Evolutionary conservation across 2,888 invertebrate genomes (phyloP), one percentile per base, ranked within the genome.

Genomic region (Perithous albicinctus): DNA sequence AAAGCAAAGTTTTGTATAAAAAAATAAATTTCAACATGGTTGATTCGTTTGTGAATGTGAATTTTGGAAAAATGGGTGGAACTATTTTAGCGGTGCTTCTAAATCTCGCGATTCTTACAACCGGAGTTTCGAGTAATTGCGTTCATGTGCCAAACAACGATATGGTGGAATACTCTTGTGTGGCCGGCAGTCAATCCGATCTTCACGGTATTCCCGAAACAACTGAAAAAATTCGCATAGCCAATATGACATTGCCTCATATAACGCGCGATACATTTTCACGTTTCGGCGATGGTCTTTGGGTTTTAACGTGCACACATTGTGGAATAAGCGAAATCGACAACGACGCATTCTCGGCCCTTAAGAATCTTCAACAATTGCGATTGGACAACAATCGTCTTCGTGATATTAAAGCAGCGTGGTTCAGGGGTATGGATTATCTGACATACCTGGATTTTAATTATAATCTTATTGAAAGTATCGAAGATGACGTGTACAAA

Each of bases 371-470:
- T 6, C 90, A 92, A 48, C 92, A 92, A 67, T 80, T 92, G 18
- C 89, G 88, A 26, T 79, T 92, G 15, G 87, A 90, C 72, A 90
- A 89, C 59, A 92, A 92, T 69, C 77, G 77, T 6, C 77, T 92
- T 2, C 83, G 80, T 0, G 85, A 79, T 0, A 83, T 92, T 0
- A 85, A 82, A n/a, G 87, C 86, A 4, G 73, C 86, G 1, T 92
- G 92, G 92, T 89, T 92, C 79, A 67, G 83, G 4, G 88, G 88
- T 8, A 83, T 92, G 6, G 38, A 78, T 4, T 86, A 80, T 32
- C 77, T 92, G 10, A 92, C 90, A 3, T 92, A 89, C 75, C 84
- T 92, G 5, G 91, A 92, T 73, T 54, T 92, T 8, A 92, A 90
- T 70, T 89, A 90, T 81, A 92, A 92, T 63, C 56, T 84, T 7